A percentile compares a stretch with the other conserved stretches of the same genome.
phyloP scores from a whole-genome alignment of 2,113 vertebrate species.

The Galemys pyrenaicus region DNA sequence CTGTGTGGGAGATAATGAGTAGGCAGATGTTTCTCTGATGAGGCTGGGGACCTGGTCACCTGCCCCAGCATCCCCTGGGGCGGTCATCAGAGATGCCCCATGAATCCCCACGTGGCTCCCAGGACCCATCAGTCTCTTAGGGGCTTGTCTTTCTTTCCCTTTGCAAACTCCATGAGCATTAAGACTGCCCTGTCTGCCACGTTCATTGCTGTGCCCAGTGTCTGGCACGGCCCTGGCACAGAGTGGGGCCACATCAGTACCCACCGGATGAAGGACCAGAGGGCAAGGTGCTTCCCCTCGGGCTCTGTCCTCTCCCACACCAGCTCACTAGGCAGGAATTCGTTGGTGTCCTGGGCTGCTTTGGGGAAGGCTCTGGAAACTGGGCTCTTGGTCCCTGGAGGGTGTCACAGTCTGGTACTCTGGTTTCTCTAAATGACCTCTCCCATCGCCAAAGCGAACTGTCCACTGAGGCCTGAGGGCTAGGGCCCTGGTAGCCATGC shows the following conservation, averaged over 20 bases:
- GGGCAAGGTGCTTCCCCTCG: rapidly evolving
- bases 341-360: neutral
- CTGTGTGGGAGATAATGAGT: neutral
- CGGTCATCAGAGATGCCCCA: neutral
- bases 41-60: neutral
- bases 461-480: no score
- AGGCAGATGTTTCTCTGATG: neutral
- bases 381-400: neutral
- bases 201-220: no score
- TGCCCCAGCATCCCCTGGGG: neutral
- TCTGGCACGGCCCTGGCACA: neutral
- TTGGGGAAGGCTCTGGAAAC: neutral
- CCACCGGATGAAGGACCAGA: neutral
- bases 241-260: rapidly evolving
- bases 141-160: neutral
- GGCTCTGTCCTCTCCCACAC: neutral
- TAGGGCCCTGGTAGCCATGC: neutral
- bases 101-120: neutral
- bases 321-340: neutral
- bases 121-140: neutral
- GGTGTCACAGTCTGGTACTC: neutral
- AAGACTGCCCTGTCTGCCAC: no score
- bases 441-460: neutral
- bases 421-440: neutral
- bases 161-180: no score